A percentile compares a stretch with the other conserved stretches of the same genome.
Evolutionary conservation across 2,797 vertebrate genomes (phyloP).

Genomic region (Sardinella longiceps): DNA sequence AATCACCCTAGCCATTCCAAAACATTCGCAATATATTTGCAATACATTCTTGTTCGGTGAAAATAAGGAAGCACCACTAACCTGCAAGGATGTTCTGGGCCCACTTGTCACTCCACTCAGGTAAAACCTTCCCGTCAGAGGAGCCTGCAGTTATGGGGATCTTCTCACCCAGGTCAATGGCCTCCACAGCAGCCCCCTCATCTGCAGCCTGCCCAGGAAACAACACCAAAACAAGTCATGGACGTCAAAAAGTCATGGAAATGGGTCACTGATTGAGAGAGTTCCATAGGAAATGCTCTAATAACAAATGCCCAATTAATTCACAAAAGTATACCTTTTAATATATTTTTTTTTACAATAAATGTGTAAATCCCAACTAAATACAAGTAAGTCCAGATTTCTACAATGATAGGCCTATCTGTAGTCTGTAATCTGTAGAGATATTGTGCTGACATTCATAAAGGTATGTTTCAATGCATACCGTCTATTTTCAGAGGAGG

Average conservation of each 20-base stretch:
- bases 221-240: too few relatives aligned
- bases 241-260: neutral
- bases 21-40: too few relatives aligned
- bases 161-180: slow-evolving; percentile 79
- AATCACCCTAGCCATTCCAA: too few relatives aligned
- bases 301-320: neutral
- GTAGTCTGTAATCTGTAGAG: too few relatives aligned
- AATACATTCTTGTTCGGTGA: too few relatives aligned
- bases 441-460: neutral
- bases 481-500: too few relatives aligned
- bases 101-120: slow-evolving; percentile 94
- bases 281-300: neutral
- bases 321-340: neutral
- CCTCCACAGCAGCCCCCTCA: slow-evolving; percentile 69
- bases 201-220: slow-evolving; percentile 71
- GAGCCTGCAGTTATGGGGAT: slow-evolving; percentile 69
- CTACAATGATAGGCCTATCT: too few relatives aligned
- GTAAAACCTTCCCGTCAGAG: slow-evolving; percentile 69
- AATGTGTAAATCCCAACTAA: too few relatives aligned
- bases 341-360: neutral
- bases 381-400: too few relatives aligned
- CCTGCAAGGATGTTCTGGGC: slow-evolving; percentile 91
- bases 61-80: slow-evolving; percentile 44
- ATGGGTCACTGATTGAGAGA: neutral
- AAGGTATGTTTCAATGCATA: neutral